A percentile compares a stretch with the other conserved stretches of the same genome.
Conservation (phyloP, 2,113 vertebrate species). For the Oxyruncus cristatus region DNA sequence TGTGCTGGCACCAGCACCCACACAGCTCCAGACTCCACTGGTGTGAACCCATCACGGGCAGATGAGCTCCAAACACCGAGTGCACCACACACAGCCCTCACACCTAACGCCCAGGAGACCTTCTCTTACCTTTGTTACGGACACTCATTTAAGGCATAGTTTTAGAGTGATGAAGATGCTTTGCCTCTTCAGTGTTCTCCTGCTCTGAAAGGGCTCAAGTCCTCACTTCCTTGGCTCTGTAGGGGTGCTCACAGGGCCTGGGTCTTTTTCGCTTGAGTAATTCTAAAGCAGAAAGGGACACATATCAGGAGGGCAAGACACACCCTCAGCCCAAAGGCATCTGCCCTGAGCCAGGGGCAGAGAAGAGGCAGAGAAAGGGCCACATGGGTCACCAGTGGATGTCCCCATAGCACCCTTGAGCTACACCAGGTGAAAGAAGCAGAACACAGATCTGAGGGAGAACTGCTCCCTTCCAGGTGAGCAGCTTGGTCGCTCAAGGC, state of each 20-base stretch:
- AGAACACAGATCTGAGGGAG: neutral
- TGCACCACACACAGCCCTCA: accelerated
- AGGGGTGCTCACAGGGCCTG: neutral
- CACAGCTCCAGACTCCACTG: accelerated
- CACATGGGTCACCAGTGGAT: accelerated
- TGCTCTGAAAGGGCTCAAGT: accelerated
- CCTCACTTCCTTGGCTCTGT: neutral
- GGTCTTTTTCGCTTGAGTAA: neutral
- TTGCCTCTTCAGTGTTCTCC: neutral
- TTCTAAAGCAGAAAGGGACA: neutral
- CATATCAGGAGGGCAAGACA: neutral
- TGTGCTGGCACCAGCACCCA: neutral
- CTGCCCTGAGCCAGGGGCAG: accelerated
- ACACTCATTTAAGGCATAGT: neutral
- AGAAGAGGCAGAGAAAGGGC: neutral
- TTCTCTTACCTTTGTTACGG: neutral
- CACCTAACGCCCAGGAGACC: accelerated
- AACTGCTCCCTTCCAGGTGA: neutral
- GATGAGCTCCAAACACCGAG: neutral
- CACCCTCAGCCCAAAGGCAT: neutral
- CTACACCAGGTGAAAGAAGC: neutral
- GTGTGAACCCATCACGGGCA: accelerated
- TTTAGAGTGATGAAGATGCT: accelerated
- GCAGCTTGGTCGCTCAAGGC: accelerated
- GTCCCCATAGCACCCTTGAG: neutral